phyloP scores from a whole-genome alignment of 2,888 invertebrate species.

The Himalopsyche japonica region DNA sequence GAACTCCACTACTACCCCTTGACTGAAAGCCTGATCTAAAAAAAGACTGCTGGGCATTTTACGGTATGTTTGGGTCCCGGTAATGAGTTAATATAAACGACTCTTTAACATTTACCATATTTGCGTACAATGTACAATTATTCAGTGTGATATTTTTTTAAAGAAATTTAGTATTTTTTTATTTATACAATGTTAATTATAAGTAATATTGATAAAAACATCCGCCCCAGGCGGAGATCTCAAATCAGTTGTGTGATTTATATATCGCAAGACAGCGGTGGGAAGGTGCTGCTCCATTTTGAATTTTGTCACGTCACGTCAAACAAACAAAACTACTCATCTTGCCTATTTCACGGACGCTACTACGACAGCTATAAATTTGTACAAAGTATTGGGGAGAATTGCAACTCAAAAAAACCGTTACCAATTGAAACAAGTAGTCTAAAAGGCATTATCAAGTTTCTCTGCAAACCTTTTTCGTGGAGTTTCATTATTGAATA shows the following conservation, averaged over 20 bases:
- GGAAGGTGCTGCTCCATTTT: slow-evolving; percentile 31
- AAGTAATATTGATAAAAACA: slow-evolving; percentile 20
- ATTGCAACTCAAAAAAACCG: neutral
- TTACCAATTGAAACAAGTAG: neutral
- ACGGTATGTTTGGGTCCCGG: slow-evolving; percentile 15
- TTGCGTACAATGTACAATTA: slow-evolving; percentile 36
- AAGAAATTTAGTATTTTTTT: slow-evolving; percentile 35
- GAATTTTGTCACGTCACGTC: slow-evolving; percentile 14
- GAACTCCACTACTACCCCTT: neutral
- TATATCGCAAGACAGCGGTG: neutral
- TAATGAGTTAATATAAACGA: slow-evolving; percentile 12
- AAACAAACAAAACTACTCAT: neutral
- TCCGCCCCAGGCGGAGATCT: slow-evolving; percentile 17
- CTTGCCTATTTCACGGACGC: neutral
- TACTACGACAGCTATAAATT: neutral
- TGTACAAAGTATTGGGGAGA: neutral
- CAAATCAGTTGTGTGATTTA: slow-evolving; percentile 18
- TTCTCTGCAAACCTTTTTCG: neutral
- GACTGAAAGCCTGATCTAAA: slow-evolving; percentile 6
- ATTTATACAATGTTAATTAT: slow-evolving; percentile 37
- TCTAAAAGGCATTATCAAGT: neutral
- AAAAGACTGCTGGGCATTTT: slow-evolving; percentile 29
- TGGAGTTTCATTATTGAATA: neutral
- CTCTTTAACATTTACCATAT: slow-evolving; percentile 35
- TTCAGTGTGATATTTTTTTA: slow-evolving; percentile 39